These are phyloP conservation scores for Myrmecobius fasciatus DNA, from an alignment of 2,113 vertebrate genomes.

Conservation along the genomic window DNA sequence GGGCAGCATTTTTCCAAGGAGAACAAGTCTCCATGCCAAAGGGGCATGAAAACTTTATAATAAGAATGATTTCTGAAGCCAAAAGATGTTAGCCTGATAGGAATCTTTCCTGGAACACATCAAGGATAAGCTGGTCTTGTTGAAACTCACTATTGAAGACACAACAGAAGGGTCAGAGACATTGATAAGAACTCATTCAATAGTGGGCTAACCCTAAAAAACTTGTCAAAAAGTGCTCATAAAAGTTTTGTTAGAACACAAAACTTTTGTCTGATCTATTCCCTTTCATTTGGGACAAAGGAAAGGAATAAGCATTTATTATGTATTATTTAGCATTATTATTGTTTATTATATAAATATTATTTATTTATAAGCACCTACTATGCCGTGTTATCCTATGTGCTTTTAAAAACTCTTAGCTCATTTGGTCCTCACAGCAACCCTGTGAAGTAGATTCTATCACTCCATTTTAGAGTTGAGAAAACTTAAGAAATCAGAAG, in stretches of 20 bases:
- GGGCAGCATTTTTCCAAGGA: not conserved
- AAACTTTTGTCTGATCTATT: not conserved
- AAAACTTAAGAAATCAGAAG: not conserved
- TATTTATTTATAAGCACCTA: too few species aligned
- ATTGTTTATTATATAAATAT: too few species aligned
- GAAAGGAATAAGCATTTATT: not conserved
- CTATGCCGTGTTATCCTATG: not conserved
- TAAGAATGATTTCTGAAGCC: not conserved
- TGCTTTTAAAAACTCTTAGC: not conserved
- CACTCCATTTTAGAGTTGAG: not conserved
- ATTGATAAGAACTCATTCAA: not conserved
- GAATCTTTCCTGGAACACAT: not conserved
- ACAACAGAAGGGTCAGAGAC: not conserved
- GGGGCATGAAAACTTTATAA: not conserved
- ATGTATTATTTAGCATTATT: too few species aligned
- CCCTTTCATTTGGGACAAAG: not conserved
- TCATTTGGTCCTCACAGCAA: not conserved
- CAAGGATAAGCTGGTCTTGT: not conserved
- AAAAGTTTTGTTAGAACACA: not conserved
- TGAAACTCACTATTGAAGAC: constrained; percentile 30
- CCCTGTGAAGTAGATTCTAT: not conserved
- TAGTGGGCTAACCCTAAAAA: not conserved
- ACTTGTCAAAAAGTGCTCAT: constrained; percentile 3
- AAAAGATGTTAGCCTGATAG: not conserved
- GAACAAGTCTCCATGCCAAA: not conserved